These are phyloP conservation scores for Saguinus imperator DNA, from an alignment of 2,113 vertebrate genomes.

Conservation along the genomic window DNA sequence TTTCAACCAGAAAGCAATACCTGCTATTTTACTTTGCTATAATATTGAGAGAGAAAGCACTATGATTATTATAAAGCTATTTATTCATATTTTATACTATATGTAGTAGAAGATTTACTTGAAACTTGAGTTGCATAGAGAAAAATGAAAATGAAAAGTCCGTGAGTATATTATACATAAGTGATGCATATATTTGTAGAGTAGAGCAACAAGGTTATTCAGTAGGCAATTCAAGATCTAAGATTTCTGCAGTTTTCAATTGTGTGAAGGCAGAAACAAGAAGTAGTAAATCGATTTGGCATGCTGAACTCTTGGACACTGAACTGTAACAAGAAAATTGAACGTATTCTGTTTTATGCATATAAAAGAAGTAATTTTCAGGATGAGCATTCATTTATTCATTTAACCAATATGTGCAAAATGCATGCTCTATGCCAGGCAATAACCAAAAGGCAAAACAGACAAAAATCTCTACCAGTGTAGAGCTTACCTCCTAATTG, in stretches of 20 bases:
- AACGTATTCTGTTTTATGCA: not conserved
- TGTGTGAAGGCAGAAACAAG: not conserved
- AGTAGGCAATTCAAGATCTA: not conserved
- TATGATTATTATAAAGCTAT: not conserved
- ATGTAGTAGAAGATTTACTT: not conserved
- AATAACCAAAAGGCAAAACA: not conserved
- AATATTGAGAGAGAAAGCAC: not conserved
- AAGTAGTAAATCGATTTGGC: not conserved
- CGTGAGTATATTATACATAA: not conserved
- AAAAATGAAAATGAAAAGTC: not conserved
- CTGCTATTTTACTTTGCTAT: conserved; percentile 33
- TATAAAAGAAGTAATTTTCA: not conserved
- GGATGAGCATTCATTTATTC: not conserved
- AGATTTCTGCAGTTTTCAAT: not conserved
- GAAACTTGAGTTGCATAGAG: not conserved
- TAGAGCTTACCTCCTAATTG: not conserved
- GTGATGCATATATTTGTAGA: not conserved
- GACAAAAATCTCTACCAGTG: not conserved
- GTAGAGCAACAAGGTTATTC: not conserved
- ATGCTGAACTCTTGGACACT: not conserved
- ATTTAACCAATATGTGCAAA: not conserved
- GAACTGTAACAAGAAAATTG: not conserved
- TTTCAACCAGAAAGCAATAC: conserved; percentile 36
- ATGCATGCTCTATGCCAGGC: not conserved
- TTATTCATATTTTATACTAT: not conserved